Base-by-base conservation (phyloP, 2,888 invertebrate species). In the Campoplex capitator region DNA sequence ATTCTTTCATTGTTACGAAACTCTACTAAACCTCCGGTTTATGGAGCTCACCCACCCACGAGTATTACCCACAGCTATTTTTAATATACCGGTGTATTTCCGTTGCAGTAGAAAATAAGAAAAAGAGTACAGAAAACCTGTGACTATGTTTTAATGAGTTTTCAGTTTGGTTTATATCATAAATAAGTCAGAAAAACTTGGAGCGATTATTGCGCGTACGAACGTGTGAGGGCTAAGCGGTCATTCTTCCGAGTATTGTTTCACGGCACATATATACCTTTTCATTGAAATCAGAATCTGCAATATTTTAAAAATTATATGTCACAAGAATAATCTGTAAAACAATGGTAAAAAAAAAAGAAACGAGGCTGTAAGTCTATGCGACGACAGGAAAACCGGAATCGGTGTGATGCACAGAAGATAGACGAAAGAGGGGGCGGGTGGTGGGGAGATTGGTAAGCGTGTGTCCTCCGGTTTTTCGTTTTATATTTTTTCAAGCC, bases 381-480 rank as follows among this genome's bases (percentile, higher is more conserved):
- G 83, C 58, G 58, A 80, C 76, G 65, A 83, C 58, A 48, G 67
- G 76, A 83, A 80, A 83, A 67, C 54, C 51, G 35, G 67, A 80
- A 76, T 73, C 76, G 8, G 65, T 23, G 58, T 35, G 79, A 74
- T 77, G 74, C 56, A 54, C 18, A 42, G 35, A 32, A 23, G 18
- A 18, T 62, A 62, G 32, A 16, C 62, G 62, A 32, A 32, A n/a
- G 16, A 62, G 62, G 16, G 32, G 13, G 28, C 1, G 3, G 32
- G 62, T 16, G 28, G 11, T 28, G 58, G 28, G 28, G 58, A 58
- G 58, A 32, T 62, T 16, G 62, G 62, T 62, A 62, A 62, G 38
- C 51, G 70, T 65, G 70, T 65, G 82, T 84, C 75, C 58, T 82
- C 75, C 16, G 51, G 28, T 65, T 75, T 82, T 42, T 62, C 62